Evolutionary conservation across 2,113 vertebrate genomes (phyloP).

Genomic region (Neodon shergylaensis): DNA sequence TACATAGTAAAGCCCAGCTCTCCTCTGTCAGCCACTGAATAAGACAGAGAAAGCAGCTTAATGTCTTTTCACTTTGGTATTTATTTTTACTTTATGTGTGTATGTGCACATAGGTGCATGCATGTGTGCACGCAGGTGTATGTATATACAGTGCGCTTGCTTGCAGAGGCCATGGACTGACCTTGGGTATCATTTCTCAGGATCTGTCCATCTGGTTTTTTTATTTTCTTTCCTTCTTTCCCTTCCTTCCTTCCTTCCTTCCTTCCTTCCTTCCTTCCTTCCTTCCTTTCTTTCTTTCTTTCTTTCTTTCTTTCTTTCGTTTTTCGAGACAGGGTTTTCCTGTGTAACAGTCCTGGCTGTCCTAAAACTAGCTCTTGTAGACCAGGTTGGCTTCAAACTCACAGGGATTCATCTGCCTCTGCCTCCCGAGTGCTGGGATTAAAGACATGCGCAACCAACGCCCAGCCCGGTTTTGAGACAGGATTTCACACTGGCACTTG

Average conservation of each 20-base stretch:
- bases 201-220: not conserved
- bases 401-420: too few species aligned
- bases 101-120: not conserved
- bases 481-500: not conserved
- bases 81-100: not conserved
- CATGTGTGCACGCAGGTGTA: not conserved
- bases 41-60: rapidly evolving
- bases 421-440: too few species aligned
- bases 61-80: not conserved
- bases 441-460: too few species aligned
- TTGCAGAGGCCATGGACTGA: not conserved
- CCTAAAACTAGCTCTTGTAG: too few species aligned
- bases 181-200: not conserved
- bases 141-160: not conserved
- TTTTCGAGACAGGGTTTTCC: not conserved
- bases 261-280: too few species aligned
- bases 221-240: too few species aligned
- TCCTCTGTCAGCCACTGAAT: rapidly evolving
- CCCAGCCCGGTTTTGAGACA: not conserved
- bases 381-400: too few species aligned
- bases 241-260: too few species aligned
- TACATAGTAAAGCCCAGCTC: rapidly evolving
- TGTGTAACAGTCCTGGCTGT: too few species aligned
- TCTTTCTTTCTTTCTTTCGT: too few species aligned
- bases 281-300: too few species aligned